phyloP scores from a whole-genome alignment of 1,140 invertebrate species.

The Sitobion miscanthi region DNA sequence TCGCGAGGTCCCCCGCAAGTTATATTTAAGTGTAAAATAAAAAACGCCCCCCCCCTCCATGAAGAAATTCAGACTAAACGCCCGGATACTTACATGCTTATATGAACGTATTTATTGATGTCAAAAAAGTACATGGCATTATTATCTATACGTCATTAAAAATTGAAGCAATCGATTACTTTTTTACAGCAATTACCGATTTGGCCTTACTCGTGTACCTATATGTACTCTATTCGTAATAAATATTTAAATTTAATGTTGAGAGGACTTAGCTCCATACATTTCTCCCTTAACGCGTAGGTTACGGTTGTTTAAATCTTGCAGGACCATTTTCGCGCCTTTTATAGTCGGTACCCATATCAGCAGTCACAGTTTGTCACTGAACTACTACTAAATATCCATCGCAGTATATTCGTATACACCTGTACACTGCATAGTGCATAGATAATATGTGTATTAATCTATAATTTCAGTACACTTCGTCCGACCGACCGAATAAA shows the following conservation, averaged over 20 bases:
- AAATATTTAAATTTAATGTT: background rate
- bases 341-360: background rate
- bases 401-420: background rate
- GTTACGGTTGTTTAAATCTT: background rate
- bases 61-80: no score
- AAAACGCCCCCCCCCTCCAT: no score
- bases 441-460: background rate
- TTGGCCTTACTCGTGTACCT: no score
- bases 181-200: no score
- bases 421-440: background rate
- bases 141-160: no score
- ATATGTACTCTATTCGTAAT: background rate
- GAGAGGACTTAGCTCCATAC: background rate
- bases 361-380: background rate
- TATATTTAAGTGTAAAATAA: no score
- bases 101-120: no score
- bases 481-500: background rate
- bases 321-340: background rate
- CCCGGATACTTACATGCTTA: no score
- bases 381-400: background rate
- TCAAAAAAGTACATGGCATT: no score
- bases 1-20: no score
- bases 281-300: background rate
- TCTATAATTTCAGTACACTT: background rate
- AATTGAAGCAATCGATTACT: background rate